Evolutionary conservation across 2,888 invertebrate species (phyloP).

Genomic region (Deilephila porcellus): DNA sequence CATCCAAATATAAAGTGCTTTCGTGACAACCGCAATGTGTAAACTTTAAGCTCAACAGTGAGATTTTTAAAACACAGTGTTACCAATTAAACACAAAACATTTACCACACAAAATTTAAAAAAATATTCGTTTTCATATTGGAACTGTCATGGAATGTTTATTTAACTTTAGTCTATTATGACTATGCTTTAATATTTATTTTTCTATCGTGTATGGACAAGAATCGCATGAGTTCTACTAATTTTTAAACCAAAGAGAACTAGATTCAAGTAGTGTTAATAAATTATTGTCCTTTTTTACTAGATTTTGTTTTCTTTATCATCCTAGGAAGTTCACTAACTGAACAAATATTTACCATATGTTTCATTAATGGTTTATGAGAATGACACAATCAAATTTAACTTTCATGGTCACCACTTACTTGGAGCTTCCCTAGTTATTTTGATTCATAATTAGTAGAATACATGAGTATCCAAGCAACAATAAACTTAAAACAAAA

Average conservation of each 20-base stretch:
- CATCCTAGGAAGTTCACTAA: too few relatives aligned
- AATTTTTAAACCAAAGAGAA: neutral
- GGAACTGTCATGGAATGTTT: constrained; percentile 11
- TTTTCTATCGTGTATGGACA: neutral
- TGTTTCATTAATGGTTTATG: too few relatives aligned
- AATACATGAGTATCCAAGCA: neutral
- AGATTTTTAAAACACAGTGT: constrained; percentile 17
- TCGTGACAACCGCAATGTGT: constrained; percentile 19
- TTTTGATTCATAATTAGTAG: neutral
- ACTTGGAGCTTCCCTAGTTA: neutral
- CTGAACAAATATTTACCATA: too few relatives aligned
- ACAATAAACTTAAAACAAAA: neutral
- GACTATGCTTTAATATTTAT: neutral
- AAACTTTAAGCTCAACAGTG: constrained; percentile 20
- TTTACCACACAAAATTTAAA: neutral
- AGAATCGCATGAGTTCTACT: neutral
- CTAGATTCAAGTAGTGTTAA: neutral
- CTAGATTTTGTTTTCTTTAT: too few relatives aligned
- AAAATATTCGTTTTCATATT: neutral
- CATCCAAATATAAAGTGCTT: constrained; percentile 19
- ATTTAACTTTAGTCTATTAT: neutral
- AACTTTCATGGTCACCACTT: neutral
- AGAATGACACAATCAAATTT: too few relatives aligned
- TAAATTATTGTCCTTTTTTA: too few relatives aligned
- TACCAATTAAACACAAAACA: neutral